Base-by-base conservation (phyloP, 2,888 invertebrate genomes). In the Cepaea hortensis region DNA sequence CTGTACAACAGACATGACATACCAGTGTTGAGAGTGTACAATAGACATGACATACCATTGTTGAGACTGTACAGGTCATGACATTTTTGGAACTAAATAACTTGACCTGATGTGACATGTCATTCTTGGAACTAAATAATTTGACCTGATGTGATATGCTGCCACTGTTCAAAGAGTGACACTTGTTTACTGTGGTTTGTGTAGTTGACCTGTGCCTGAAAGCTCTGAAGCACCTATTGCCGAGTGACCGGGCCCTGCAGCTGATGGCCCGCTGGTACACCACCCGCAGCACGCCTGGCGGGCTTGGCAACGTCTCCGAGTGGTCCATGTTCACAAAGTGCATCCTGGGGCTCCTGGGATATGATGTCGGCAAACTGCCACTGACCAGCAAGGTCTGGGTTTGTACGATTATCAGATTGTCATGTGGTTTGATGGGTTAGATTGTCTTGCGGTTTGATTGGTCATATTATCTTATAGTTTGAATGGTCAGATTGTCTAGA, bases 221-320 rank as follows among this genome's bases (percentile, higher is more conserved):
- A 87, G 96, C 97, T 0, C 94, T 98, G 75, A 96, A 96, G 85
- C 96, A 96, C 89, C 96, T 97, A 79, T 94, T 98, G 86, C 97
- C 96, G 48, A 96, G 96, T 89, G 97, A 98, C 91, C 95, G 96
- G 79, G 96, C 97, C 15, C 96, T 97, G 94, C 96, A 96, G 87
- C 95, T 97, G 9, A 95, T 97, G 85, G 96, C 96, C 81, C 96
- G 97, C 92, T 98, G 98, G 98, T 98, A 98, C 94, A 96, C 97
- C 0, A 96, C 96, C 0, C 95, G 98, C 88, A 98, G 98, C 95
- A 97, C 97, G 0, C 97, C 98, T 0, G 98, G 98, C 15, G 91
- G 92, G 46, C 83, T 92, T 9, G 93, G 91, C 75, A 92, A 90
- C 88, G 92, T 92, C 84, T 91, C 93, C 46, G 94, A 94, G 86